These are phyloP conservation scores for Crypturellus undulatus DNA, from an alignment of 2,113 vertebrate genomes.

Conservation along the genomic window DNA sequence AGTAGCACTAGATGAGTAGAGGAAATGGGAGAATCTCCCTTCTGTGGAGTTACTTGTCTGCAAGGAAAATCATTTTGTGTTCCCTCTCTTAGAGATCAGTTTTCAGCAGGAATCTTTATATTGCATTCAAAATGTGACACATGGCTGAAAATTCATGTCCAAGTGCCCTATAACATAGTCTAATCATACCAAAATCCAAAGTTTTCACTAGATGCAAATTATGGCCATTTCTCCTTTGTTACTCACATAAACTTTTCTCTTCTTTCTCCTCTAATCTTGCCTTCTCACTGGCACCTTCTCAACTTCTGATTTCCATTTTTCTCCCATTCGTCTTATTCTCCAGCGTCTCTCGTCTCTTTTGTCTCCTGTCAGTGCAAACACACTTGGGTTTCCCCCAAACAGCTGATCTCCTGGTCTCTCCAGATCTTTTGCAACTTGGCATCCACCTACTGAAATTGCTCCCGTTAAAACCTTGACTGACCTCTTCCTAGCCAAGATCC, in stretches of 20 bases:
- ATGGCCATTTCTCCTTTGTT: neutral
- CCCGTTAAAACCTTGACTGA: neutral
- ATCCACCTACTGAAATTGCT: neutral
- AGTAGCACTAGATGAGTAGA: neutral
- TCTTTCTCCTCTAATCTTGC: neutral
- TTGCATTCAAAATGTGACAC: neutral
- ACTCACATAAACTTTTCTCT: rapidly evolving
- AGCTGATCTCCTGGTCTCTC: neutral
- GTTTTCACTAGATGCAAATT: neutral
- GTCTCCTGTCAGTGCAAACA: neutral
- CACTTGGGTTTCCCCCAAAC: neutral
- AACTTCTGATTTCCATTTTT: neutral
- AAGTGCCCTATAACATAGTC: no score
- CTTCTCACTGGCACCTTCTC: neutral
- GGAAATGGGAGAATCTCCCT: neutral
- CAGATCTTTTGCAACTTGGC: neutral
- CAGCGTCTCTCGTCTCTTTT: neutral
- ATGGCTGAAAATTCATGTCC: neutral
- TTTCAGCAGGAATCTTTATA: neutral
- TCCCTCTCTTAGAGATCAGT: neutral
- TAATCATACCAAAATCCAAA: neutral
- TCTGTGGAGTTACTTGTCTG: neutral
- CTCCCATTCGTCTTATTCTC: neutral
- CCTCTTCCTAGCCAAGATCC: neutral
- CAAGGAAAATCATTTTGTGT: neutral